Evolutionary conservation across 2,797 vertebrate genomes (phyloP).

Genomic region (Parauchenoglanis punctatus): DNA sequence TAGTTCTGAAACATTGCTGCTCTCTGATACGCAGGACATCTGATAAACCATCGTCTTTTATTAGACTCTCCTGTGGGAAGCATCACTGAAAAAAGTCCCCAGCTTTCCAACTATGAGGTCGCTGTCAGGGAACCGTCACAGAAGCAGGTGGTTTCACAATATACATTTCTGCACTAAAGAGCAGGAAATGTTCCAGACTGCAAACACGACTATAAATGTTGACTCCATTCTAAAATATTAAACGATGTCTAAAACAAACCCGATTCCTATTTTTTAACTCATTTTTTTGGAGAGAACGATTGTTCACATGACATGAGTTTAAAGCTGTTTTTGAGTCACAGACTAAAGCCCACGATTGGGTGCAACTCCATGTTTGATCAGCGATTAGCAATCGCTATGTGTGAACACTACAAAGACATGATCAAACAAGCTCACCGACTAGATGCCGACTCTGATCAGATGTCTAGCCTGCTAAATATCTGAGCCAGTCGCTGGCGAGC

Average conservation of each 20-base stretch:
- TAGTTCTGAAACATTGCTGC: not conserved
- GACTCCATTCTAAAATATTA: not conserved
- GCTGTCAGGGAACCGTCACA: not conserved
- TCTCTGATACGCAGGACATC: not conserved
- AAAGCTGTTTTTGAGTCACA: too few species aligned
- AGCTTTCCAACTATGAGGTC: not conserved
- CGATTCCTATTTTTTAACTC: not conserved
- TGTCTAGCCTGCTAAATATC: too few species aligned
- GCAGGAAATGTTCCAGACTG: not conserved
- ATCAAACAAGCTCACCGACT: too few species aligned
- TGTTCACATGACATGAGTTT: too few species aligned
- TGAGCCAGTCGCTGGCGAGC: too few species aligned
- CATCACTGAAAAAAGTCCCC: not conserved
- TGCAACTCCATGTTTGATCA: too few species aligned
- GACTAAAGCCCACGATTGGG: too few species aligned
- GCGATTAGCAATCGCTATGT: too few species aligned
- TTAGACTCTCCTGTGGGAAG: not conserved
- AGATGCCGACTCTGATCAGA: too few species aligned
- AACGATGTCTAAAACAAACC: not conserved
- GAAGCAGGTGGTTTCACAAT: not conserved
- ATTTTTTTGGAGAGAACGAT: not conserved
- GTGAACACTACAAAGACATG: too few species aligned
- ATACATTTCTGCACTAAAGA: not conserved
- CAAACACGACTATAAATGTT: not conserved
- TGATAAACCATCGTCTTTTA: not conserved